A percentile compares a stretch with the other conserved stretches of the same genome.
Evolutionary conservation across 2,888 invertebrate genomes (phyloP).

Genomic region (Chymomyza procnemis): DNA sequence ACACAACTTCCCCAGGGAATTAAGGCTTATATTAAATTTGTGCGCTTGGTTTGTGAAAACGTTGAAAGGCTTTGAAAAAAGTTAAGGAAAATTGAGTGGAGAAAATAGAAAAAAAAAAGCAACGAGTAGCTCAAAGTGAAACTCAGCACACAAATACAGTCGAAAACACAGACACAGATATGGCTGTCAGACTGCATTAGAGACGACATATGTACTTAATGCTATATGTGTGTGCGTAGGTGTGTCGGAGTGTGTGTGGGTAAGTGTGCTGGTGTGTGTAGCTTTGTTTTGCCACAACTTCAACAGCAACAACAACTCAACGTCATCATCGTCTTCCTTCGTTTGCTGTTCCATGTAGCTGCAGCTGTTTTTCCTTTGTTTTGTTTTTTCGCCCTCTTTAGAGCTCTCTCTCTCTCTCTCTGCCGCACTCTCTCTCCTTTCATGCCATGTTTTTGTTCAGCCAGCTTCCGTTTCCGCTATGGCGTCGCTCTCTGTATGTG

Average conservation of each 20-base stretch:
- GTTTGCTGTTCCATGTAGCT: conserved; percentile 47
- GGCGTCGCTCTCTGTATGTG: conserved; percentile 6
- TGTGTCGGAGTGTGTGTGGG: conserved; percentile 10
- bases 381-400: conserved; percentile 52
- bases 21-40: background rate
- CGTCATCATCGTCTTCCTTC: conserved; percentile 5
- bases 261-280: conserved; percentile 9
- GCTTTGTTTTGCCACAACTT: conserved; percentile 13
- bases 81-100: conserved; percentile 10
- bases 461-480: conserved; percentile 63
- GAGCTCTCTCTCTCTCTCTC: no score
- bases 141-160: background rate
- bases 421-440: no score
- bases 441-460: conserved; percentile 34
- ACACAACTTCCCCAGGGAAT: background rate
- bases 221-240: background rate
- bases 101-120: background rate
- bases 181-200: conserved; percentile 33
- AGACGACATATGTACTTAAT: conserved; percentile 25
- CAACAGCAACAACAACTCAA: background rate
- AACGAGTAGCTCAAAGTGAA: background rate
- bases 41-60: background rate
- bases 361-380: conserved; percentile 61
- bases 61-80: conserved; percentile 1
- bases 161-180: background rate